Evolutionary conservation across 2,113 vertebrate genomes (phyloP).

Genomic region (Parus major): DNA sequence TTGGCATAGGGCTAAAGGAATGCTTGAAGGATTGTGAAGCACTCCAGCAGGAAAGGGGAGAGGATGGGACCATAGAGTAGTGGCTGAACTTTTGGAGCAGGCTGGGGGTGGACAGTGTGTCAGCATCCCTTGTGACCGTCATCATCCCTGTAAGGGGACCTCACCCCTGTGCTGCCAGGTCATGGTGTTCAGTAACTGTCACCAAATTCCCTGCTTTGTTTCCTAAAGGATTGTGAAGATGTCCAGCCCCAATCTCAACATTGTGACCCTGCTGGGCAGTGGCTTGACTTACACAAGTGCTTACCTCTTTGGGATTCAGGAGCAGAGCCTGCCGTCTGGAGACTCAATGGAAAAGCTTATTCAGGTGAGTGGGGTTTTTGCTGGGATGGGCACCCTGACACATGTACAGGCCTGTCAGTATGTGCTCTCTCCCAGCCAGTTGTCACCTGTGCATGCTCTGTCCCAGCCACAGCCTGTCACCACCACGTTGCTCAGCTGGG

Average conservation of each 20-base stretch:
- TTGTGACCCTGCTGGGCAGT: conserved; percentile 91
- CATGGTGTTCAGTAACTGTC: not conserved
- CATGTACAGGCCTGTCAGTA: not conserved
- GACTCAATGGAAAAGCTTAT: conserved; percentile 76
- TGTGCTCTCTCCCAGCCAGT: not conserved
- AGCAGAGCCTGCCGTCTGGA: conserved; percentile 55
- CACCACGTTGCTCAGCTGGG: not conserved
- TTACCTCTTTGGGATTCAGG: conserved; percentile 87
- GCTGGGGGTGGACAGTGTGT: not conserved
- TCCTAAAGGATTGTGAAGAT: conserved; percentile 94
- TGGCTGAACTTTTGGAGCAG: not conserved
- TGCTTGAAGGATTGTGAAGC: not conserved
- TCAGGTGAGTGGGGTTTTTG: conserved; percentile 72
- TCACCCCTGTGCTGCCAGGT: not conserved
- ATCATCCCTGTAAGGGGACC: not conserved
- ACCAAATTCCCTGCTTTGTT: conserved; percentile 5
- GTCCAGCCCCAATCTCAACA: conserved; percentile 97
- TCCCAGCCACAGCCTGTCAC: not conserved
- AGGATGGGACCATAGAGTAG: not conserved
- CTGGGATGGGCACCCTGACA: not conserved
- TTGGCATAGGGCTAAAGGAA: not conserved
- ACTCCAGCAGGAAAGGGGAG: not conserved
- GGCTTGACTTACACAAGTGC: conserved; percentile 88
- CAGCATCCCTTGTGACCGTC: not conserved
- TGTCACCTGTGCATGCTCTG: not conserved